Evolutionary conservation across 1,140 invertebrate genomes (phyloP), one percentile per base, ranked within the genome.

Genomic region (Drosophila ficusphila): DNA sequence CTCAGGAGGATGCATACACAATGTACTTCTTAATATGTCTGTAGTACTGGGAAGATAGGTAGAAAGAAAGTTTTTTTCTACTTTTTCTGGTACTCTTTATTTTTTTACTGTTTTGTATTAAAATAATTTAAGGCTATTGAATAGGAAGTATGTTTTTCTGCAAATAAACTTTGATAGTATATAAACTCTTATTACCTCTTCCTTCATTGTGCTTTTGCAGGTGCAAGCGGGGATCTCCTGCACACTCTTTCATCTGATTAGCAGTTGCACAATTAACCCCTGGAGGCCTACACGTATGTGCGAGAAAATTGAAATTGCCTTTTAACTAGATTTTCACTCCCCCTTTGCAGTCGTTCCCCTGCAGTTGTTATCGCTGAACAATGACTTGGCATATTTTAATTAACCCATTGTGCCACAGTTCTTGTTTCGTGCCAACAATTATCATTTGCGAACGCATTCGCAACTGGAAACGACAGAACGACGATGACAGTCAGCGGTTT

Each of bases 311-410:
- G 44, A 67, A 67, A 67, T 67, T 65, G 49, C 42, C 61, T 67
- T 51, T 52, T 67, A 27, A 65, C 60, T 62, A 48, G 57, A 49
- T 51, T 44, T 67, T 29, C 25, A 54, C 56, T 8, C 19, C 33
- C n/a, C 31, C 8, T 14, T 18, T 27, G 21, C n/a, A n/a, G n/a
- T 23, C 47, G 9, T 9, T 7, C n/a, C 18, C 2, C 9, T 48
- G 48, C 18, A 5, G 3, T 7, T 8, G 23, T 39, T 2, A 14
- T 33, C 14, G 19, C 8, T 21, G 34, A 65, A 67, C 44, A 67
- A 67, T 70, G 76, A 23, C 25, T 56, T 44, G 33, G 27, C 41
- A 64, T 33, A 51, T 71, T 74, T 64, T 79, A 81, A 81, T 79
- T 76, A 79, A 81, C 65, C 74, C 71, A 69, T 79, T 75, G 48